Conservation (phyloP, 2,113 vertebrate genomes). For the Thomomys bottae region DNA sequence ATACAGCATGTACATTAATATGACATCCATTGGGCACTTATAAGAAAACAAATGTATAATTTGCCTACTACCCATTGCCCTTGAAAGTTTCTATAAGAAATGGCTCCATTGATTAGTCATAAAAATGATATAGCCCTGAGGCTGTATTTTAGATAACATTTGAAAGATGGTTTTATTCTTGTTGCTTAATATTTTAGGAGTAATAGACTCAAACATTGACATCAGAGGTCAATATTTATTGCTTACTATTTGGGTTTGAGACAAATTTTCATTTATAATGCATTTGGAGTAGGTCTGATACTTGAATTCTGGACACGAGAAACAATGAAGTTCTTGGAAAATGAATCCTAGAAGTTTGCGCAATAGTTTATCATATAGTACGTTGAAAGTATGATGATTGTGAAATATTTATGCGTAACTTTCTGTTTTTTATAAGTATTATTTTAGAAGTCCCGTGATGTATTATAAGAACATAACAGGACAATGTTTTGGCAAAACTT, state of each 20-base stretch:
- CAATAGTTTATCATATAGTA: background rate
- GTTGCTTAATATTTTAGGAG: background rate
- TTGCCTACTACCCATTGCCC: too few species aligned
- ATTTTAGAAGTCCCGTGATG: constrained; percentile 23
- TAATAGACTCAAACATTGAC: background rate
- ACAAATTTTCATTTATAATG: background rate
- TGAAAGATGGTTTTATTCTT: constrained; percentile 2
- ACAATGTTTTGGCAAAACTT: constrained; percentile 10
- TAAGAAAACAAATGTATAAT: background rate
- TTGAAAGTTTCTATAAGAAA: background rate
- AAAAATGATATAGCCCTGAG: background rate
- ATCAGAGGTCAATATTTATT: background rate
- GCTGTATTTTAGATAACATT: background rate
- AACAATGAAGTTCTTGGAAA: background rate
- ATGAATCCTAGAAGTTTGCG: background rate
- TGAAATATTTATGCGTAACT: background rate
- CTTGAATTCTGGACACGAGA: background rate
- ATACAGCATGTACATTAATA: too few species aligned
- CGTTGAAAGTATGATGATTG: background rate
- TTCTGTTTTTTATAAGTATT: constrained; percentile 11
- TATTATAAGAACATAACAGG: background rate
- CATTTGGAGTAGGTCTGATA: background rate
- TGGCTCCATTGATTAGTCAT: constrained; percentile 1
- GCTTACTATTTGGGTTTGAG: background rate
- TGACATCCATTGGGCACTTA: background rate